Evolutionary conservation across 2,797 vertebrate species (phyloP).

Genomic region (Anguilla obscura): DNA sequence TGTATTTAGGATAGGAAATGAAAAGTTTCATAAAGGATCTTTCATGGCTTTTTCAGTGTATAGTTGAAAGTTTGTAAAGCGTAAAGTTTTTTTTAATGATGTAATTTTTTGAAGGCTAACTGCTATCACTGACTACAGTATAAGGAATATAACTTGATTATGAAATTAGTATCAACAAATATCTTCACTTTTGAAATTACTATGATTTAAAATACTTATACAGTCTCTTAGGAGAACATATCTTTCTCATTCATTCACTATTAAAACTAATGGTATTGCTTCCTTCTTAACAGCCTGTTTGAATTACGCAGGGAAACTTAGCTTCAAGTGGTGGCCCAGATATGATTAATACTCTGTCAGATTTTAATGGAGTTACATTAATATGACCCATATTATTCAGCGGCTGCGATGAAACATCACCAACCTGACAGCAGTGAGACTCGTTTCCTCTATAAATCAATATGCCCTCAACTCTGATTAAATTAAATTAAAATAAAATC

Average conservation of each 20-base stretch:
- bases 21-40: not conserved
- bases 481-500: constrained; percentile 28
- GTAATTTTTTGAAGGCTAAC: not conserved
- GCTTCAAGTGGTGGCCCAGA: not conserved
- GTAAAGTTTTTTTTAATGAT: not conserved
- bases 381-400: constrained; percentile 26
- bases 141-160: not conserved
- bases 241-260: constrained; percentile 7
- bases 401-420: constrained; percentile 31
- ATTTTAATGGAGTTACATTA: constrained; percentile 27
- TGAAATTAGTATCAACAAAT: not conserved
- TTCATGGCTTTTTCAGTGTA: not conserved
- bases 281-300: constrained; percentile 7
- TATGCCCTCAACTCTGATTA: constrained; percentile 19
- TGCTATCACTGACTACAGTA: not conserved
- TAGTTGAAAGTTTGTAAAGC: not conserved
- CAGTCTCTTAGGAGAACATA: not conserved
- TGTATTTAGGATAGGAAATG: not conserved
- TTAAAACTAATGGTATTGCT: constrained; percentile 11
- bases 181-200: not conserved
- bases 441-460: constrained; percentile 39
- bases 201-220: not conserved
- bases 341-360: not conserved
- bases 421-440: constrained; percentile 1
- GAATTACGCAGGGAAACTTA: constrained; percentile 9